A percentile compares a stretch with the other conserved stretches of the same genome.
These are phyloP conservation scores for Anthoscopus minutus DNA, from an alignment of 2,113 vertebrate species.

Conservation along the genomic window DNA sequence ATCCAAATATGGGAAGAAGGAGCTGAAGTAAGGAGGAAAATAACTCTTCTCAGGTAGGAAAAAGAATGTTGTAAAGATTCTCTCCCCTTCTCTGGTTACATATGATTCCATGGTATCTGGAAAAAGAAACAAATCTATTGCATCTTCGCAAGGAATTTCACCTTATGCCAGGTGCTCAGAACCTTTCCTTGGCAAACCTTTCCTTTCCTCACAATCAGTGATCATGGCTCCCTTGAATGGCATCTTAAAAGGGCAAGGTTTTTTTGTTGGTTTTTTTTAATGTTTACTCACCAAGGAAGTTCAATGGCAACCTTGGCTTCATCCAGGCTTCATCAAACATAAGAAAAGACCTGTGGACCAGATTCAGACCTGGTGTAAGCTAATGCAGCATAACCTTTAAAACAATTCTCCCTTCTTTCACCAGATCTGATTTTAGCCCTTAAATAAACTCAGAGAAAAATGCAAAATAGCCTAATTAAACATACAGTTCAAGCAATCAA, in stretches of 20 bases:
- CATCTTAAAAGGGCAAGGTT: background rate
- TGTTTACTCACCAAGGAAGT: background rate
- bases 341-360: background rate
- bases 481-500: conserved; percentile 50
- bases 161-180: background rate
- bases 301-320: background rate
- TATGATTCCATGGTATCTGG: background rate
- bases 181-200: background rate
- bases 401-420: background rate
- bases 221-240: background rate
- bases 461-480: conserved; percentile 58
- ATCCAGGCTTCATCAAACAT: background rate
- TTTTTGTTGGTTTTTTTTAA: background rate
- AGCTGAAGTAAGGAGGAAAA: background rate
- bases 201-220: background rate
- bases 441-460: conserved; percentile 47
- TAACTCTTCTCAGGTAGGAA: background rate
- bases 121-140: background rate
- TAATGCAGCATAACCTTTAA: background rate
- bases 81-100: background rate
- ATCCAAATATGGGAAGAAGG: background rate
- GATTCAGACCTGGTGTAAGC: background rate
- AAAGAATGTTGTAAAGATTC: background rate
- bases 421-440: background rate
- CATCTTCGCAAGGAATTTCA: background rate